Evolutionary conservation across 30 jellyfish, hydroid and myxozoan species (phyloP), one percentile per base, ranked within the genome.

Genomic region (Cassiopea xamachana): DNA sequence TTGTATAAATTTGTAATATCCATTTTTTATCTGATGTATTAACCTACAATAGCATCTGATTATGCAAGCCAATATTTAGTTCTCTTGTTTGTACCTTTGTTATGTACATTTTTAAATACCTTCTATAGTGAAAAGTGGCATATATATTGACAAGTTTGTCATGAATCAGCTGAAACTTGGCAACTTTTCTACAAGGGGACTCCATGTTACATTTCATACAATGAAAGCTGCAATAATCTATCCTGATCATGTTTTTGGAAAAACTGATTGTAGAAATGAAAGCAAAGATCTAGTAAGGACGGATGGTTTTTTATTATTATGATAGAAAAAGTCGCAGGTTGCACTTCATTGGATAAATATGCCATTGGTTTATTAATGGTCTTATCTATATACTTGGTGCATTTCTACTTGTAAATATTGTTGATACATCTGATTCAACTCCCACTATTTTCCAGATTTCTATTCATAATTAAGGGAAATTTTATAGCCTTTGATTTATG

Each of bases 71-170:
- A 55, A 27, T 27, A 27, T 27, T 27, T 27, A 27, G 39, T 55
- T 55, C 64, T 3, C 64, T 55, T 55, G 64, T 55, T 3, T 6
- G 7, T 55, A 55, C 64, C 64, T 55, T 55, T 10, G 7, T 55
- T 55, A 55, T 55, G 64, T 55, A 55, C 64, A 55, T 10, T 10
- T 64, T 50, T 15, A 7, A 79, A 15, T 77, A 55, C 48, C 19
- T 48, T 82, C 47, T 44, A 1, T 71, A 80, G 98, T 91, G 89
- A 94, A 90, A 84, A 77, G 80, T 17, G 84, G 68, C 50, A 51
- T 74, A 1, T 87, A 69, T 69, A 48, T 88, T 46, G 99, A 95
- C 85, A 91, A 97, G 1, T 95, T 95, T 83, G 99, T 91, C 67
- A 50, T 84, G 48, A 73, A 95, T 27, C 99, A 95, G 73, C 83